These are phyloP conservation scores for Magallana ariakensis DNA, from an alignment of 1,140 invertebrate genomes.

Conservation along the genomic window DNA sequence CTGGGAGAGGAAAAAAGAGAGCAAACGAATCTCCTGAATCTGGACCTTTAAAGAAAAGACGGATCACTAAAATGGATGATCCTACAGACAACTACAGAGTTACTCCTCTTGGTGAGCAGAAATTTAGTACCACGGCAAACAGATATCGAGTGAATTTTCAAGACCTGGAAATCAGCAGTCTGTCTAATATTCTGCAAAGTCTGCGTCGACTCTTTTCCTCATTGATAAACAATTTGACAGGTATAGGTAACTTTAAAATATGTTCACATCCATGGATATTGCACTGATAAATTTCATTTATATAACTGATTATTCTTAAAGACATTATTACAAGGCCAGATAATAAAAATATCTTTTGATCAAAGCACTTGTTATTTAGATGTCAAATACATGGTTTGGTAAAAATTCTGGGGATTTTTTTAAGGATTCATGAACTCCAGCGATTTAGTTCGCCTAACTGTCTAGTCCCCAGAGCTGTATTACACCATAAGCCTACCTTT, in stretches of 20 bases:
- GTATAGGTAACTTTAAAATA: too few species aligned
- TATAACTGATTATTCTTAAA: not conserved
- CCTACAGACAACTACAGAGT: constrained; percentile 13
- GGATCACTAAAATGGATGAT: not conserved
- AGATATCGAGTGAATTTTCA: constrained; percentile 49
- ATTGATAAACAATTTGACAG: constrained; percentile 42
- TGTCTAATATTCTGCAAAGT: constrained; percentile 51
- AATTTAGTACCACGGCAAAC: constrained; percentile 50
- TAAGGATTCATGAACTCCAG: too few species aligned
- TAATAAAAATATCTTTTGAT: not conserved
- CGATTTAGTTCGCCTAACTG: constrained; percentile 52
- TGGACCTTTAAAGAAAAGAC: too few species aligned
- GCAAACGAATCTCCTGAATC: too few species aligned
- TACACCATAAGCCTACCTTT: constrained; percentile 52
- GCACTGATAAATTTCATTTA: too few species aligned
- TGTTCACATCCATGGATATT: not conserved
- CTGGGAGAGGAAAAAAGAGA: not conserved
- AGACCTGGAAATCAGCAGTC: constrained; percentile 45
- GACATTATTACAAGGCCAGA: not conserved
- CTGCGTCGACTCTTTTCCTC: constrained; percentile 48
- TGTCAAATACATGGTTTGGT: too few species aligned
- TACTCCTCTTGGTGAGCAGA: constrained; percentile 28
- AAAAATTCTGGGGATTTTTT: too few species aligned
- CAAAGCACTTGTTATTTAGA: too few species aligned
- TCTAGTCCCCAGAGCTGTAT: constrained; percentile 52